phyloP scores from a whole-genome alignment of 1,140 invertebrate species.

The Probaryconus sp. region DNA sequence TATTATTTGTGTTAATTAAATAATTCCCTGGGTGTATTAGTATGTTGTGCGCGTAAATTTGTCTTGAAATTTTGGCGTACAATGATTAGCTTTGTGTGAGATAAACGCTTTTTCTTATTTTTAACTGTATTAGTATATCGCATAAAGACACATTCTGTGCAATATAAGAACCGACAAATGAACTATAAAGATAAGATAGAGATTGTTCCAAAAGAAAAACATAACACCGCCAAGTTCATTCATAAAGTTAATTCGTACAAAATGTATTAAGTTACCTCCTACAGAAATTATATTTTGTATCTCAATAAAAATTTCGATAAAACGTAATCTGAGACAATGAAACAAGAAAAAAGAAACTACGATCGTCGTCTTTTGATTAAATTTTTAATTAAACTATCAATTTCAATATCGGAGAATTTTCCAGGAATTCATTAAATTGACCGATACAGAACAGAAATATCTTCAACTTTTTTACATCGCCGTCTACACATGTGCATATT shows the following conservation, averaged over 20 bases:
- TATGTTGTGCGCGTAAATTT: conserved; percentile 1
- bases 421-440: conserved; percentile 28
- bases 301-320: too few species aligned
- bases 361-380: not conserved
- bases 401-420: conserved; percentile 26
- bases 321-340: too few species aligned
- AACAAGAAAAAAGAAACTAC: too few species aligned
- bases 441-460: conserved; percentile 30
- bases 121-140: conserved; percentile 25
- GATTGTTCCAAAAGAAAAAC: conserved; percentile 40
- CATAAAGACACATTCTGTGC: conserved; percentile 53
- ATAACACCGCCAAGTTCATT: conserved; percentile 37
- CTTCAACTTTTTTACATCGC: conserved; percentile 17
- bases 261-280: too few species aligned
- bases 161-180: conserved; percentile 33
- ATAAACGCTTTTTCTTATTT: conserved; percentile 31
- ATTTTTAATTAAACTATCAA: not conserved
- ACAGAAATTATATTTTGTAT: too few species aligned
- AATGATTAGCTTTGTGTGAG: conserved; percentile 33
- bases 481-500: conserved; percentile 33
- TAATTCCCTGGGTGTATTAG: not conserved
- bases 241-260: conserved; percentile 12
- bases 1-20: too few species aligned
- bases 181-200: conserved; percentile 56
- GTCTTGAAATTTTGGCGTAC: not conserved